phyloP scores from a whole-genome alignment of 2,113 vertebrate genomes.

The Delphinapterus leucas region DNA sequence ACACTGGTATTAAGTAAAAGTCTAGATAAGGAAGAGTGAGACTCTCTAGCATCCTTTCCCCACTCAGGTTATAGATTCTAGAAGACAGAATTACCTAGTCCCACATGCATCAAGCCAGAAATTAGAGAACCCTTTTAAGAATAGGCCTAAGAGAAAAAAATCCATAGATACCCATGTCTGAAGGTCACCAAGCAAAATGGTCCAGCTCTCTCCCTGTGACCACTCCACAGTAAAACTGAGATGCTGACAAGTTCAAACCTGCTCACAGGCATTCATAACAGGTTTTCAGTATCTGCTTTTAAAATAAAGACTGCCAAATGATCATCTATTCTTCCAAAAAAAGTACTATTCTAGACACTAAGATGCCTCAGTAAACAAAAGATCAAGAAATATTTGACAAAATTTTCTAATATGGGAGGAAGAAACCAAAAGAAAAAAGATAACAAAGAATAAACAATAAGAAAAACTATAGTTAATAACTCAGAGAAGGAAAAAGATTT shows the following conservation, averaged over 20 bases:
- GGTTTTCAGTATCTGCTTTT: background rate
- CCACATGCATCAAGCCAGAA: background rate
- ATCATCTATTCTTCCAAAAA: background rate
- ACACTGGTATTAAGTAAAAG: background rate
- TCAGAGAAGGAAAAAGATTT: background rate
- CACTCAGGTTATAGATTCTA: background rate
- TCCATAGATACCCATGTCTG: background rate
- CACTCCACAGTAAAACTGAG: background rate
- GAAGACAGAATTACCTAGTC: background rate
- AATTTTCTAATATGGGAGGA: background rate
- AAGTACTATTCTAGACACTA: background rate
- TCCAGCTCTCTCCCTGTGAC: background rate
- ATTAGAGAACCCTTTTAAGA: background rate
- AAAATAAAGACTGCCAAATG: background rate
- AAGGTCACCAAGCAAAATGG: background rate
- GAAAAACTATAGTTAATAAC: background rate
- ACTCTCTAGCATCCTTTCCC: rapidly evolving
- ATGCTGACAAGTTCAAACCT: background rate
- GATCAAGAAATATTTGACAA: background rate
- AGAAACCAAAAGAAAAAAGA: background rate
- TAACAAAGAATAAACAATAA: background rate
- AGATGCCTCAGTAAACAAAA: background rate
- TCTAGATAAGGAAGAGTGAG: background rate
- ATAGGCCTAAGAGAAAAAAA: background rate
- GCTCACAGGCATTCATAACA: background rate